phyloP scores from a whole-genome alignment of 2,113 vertebrate species.

The Lepus timidus region DNA sequence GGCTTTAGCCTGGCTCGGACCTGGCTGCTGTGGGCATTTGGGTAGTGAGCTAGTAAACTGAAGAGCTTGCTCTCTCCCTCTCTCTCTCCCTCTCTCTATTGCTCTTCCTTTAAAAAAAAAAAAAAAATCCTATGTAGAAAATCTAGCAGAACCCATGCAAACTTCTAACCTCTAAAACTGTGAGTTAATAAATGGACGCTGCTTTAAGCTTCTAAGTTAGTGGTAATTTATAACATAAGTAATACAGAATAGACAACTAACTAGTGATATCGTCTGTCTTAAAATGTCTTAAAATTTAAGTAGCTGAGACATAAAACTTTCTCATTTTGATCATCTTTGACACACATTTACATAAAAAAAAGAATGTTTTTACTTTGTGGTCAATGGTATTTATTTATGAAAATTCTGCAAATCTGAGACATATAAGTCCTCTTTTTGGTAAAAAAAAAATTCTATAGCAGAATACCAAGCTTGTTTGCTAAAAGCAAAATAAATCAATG shows the following conservation, averaged over 20 bases:
- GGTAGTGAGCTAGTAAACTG: no score
- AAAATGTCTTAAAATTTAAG: background rate
- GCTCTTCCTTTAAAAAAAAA: no score
- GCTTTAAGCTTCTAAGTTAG: background rate
- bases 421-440: background rate
- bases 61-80: no score
- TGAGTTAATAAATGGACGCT: background rate
- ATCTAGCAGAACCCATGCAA: background rate
- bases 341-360: conserved; percentile 21
- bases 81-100: no score
- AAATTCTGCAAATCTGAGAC: conserved; percentile 61
- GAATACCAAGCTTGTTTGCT: conserved; percentile 24
- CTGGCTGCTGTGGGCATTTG: no score
- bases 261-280: background rate
- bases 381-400: conserved; percentile 29
- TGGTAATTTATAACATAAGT: background rate
- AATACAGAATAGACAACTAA: background rate
- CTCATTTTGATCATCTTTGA: conserved; percentile 5
- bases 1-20: no score
- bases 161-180: background rate
- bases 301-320: background rate
- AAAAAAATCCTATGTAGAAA: background rate
- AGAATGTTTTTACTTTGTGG: background rate
- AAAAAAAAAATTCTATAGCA: background rate
- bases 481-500: conserved; percentile 66